Conservation (phyloP, 2,113 vertebrate genomes). For the Solea senegalensis region DNA sequence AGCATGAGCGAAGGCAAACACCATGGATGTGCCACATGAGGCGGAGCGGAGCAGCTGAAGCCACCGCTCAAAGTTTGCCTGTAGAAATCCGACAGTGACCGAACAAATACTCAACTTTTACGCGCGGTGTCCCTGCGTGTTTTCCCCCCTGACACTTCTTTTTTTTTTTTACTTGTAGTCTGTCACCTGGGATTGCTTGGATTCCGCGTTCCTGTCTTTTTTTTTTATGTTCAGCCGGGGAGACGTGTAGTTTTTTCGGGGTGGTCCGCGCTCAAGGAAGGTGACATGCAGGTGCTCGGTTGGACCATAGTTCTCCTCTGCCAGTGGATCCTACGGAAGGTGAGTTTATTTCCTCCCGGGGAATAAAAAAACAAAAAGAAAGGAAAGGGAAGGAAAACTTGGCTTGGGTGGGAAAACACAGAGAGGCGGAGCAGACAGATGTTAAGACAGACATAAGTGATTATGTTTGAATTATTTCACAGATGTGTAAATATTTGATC, state of each 20-base stretch:
- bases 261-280: constrained; percentile 76
- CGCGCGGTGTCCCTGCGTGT: not conserved
- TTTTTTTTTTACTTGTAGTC: constrained; percentile 24
- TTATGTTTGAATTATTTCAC: too few relatives aligned
- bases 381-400: not conserved
- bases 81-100: constrained; percentile 30
- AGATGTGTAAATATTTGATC: too few relatives aligned
- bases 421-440: too few relatives aligned
- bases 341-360: constrained; percentile 49
- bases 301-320: constrained; percentile 80
- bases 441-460: too few relatives aligned
- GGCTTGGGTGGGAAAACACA: too few relatives aligned
- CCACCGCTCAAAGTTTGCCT: constrained; percentile 56
- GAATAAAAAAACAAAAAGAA: not conserved
- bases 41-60: constrained; percentile 69
- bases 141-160: constrained; percentile 36
- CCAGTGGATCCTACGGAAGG: constrained; percentile 84
- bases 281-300: constrained; percentile 83
- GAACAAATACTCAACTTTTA: constrained; percentile 46
- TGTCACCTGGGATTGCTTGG: constrained; percentile 67
- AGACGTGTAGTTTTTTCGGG: constrained; percentile 73
- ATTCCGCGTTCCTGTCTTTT: constrained; percentile 49
- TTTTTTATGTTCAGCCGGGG: constrained; percentile 74
- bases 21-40: constrained; percentile 77
- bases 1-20: constrained; percentile 43